Evolutionary conservation across 2,113 vertebrate genomes (phyloP), one percentile per base, ranked within the genome.

Genomic region (Blennius ocellaris): DNA sequence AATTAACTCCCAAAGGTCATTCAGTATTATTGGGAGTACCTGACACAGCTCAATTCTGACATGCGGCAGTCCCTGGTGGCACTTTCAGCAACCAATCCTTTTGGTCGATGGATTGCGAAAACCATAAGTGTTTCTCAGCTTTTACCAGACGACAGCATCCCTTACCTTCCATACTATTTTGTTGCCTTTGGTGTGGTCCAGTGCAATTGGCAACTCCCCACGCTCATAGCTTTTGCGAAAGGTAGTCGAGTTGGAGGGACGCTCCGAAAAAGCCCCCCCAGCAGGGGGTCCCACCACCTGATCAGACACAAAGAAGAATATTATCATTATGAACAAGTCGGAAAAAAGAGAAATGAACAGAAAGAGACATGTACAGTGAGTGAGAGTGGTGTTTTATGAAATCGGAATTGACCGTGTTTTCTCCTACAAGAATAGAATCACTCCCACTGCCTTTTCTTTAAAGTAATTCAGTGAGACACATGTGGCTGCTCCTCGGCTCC

Each of bases 101-200:
- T 73, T 49, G 48, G 17, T 40, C 63, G 65, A 40, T 30, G 39
- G 3, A 5, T 0, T 73, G 11, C 58, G 38, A 71, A 76, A 67
- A 55, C 8, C 30, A 50, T n/a, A 58, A 11, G 6, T 7, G 50
- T 62, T 39, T 53, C 36, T 52, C 36, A 63, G 5, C 11, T 16
- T 7, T 48, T 41, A 21, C 8, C n/a, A 15, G n/a, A 71, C 0
- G 9, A n/a, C 11, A 53, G 75, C 2, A 1, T 4, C 1, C 9
- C 48, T 54, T 96, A 99, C 97, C 97, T 98, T 98, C 97, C 97
- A 99, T 66, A 94, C 93, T 2, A 99, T 98, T 87, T 92, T 94
- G 89, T 96, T 96, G 82, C 94, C 95, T 91, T 89, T 96, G 2
- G 87, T 74, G 69, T 97, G 96, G 47, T 95, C 90, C 90, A 99